Evolutionary conservation across 2,888 invertebrate genomes (phyloP), one percentile per base, ranked within the genome.

Genomic region (Hipparchia semele): DNA sequence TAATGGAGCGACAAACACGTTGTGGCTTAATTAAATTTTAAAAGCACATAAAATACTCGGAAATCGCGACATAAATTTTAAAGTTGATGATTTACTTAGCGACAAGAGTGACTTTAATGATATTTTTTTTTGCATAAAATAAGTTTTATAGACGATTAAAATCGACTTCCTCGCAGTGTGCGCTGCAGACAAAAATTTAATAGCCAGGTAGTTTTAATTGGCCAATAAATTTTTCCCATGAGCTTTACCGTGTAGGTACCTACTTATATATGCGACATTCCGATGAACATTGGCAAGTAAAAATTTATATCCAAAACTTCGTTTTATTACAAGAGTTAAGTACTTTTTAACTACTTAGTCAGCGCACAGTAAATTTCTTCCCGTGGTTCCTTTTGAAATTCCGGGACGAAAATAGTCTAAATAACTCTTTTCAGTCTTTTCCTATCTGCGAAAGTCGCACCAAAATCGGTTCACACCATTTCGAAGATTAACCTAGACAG

Each of bases 71-170:
- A 59, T 71, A 69, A 69, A 71, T 69, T 75, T 70, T 70, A 54
- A 72, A 72, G 39, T 70, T 73, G 67, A 71, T 73, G 67, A 71
- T 71, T 69, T 73, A 75, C 60, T 70, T 62, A 13, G 23, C 67
- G 68, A 72, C 62, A 56, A 60, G 46, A 58, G 46, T 58, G 67
- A 72, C 70, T 59, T 72, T 67, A 62, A 74, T 39, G 58, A 10
- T 51, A 53, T 70, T 62, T 73, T 73, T 23, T 67, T 73, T 23
- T 67, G 64, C 51, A n/a, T 6, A 23, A 62, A 68, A 73, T 49
- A n/a, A 49, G 45, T 45, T 70, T 72, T 58, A 72, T 66, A 60
- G 51, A 23, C 61, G 23, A 68, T 58, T 68, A 68, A 68, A 68
- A 39, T 68, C 46, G 68, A 8, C 53, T 54, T 45, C 58, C 58